phyloP scores from a whole-genome alignment of 2,888 invertebrate species.

The Proisotoma minuta region DNA sequence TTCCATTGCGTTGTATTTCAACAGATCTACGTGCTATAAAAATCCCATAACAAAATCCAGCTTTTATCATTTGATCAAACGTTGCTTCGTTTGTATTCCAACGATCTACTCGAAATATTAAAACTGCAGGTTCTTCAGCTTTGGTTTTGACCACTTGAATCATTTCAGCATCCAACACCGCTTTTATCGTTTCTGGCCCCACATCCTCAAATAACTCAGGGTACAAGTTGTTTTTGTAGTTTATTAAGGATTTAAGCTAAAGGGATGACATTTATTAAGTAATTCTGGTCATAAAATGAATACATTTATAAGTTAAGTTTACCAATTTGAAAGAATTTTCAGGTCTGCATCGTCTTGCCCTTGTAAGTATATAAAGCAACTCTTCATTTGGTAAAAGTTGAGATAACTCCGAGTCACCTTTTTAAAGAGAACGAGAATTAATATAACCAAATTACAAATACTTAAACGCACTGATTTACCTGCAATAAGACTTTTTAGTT shows the following conservation, averaged over 20 bases:
- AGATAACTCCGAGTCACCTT: background rate
- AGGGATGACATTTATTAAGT: too few species aligned
- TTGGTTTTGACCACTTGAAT: background rate
- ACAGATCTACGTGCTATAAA: background rate
- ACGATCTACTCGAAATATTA: background rate
- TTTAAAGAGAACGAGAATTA: too few species aligned
- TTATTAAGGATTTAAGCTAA: slow-evolving; percentile 3
- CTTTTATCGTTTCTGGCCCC: background rate
- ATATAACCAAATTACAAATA: too few species aligned
- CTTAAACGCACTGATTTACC: background rate
- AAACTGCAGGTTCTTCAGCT: background rate
- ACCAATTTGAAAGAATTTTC: background rate
- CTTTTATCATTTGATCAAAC: background rate
- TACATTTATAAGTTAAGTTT: background rate
- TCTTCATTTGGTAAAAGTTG: background rate
- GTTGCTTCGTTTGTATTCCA: slow-evolving; percentile 1
- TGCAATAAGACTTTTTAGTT: background rate
- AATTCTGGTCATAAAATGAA: too few species aligned
- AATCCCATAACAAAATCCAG: background rate
- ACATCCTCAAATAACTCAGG: slow-evolving; percentile 5
- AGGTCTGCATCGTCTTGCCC: background rate
- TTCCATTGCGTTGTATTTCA: background rate
- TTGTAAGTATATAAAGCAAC: background rate
- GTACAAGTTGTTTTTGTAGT: background rate
- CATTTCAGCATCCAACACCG: background rate